These are phyloP conservation scores for Gila orcuttii DNA, from an alignment of 2,113 vertebrate genomes.

Conservation along the genomic window DNA sequence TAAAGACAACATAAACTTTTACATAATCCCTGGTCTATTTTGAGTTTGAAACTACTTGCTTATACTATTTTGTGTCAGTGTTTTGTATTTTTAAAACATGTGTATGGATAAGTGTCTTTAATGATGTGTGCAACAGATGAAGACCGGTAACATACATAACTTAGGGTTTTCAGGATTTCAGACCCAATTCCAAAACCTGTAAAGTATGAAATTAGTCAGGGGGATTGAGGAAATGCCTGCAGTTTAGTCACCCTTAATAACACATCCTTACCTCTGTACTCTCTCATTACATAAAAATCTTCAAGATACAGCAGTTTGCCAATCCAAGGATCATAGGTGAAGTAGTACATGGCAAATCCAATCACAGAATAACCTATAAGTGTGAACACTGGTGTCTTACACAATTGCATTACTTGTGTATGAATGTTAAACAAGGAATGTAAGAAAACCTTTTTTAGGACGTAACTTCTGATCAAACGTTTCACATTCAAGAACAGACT, in stretches of 20 bases:
- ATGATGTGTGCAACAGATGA: not conserved
- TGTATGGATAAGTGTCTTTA: not conserved
- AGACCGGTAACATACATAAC: conserved; percentile 76
- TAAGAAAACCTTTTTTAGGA: no score
- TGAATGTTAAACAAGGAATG: not conserved
- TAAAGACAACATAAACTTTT: not conserved
- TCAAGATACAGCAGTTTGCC: conserved; percentile 97
- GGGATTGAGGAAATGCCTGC: no score
- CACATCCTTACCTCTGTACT: conserved; percentile 84
- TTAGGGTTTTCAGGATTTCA: conserved; percentile 90
- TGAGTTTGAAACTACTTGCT: not conserved
- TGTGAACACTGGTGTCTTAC: not conserved
- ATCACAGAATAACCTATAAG: conserved; percentile 81
- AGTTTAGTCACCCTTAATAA: not conserved
- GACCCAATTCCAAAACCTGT: conserved; percentile 95
- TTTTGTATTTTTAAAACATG: not conserved
- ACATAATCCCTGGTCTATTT: not conserved
- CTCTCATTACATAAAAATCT: conserved; percentile 95
- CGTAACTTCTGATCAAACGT: not conserved
- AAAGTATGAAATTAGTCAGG: not conserved
- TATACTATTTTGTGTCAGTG: not conserved
- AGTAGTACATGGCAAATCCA: conserved; percentile 99
- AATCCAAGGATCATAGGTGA: conserved; percentile 97
- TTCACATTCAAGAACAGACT: not conserved
- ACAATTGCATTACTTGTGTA: not conserved